These are phyloP conservation scores for Brachyhypopomus occidentalis DNA, from an alignment of 2,113 vertebrate genomes.

Conservation along the genomic window DNA sequence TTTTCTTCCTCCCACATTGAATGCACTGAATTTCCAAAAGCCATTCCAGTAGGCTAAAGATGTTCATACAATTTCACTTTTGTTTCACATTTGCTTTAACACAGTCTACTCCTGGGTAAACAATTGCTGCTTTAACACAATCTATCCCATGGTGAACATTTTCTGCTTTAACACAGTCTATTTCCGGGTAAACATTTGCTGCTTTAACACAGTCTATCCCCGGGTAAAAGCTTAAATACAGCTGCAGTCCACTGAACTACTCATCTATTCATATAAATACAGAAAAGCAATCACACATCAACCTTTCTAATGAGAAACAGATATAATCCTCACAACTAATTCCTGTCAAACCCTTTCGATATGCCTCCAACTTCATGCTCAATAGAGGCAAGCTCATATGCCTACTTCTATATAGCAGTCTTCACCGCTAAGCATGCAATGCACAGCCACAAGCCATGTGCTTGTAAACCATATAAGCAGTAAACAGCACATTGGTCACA, in stretches of 20 bases:
- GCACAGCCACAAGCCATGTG: not conserved
- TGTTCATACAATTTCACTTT: not conserved
- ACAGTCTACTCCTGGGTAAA: not conserved
- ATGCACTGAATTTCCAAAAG: not conserved
- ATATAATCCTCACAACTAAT: not conserved
- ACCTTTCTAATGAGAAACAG: conserved; percentile 18
- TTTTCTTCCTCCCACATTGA: not conserved
- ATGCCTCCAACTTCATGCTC: conserved; percentile 12
- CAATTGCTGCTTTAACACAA: not conserved
- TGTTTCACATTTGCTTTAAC: not conserved
- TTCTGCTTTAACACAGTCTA: not conserved
- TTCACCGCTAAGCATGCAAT: not conserved
- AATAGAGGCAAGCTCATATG: conserved; percentile 4
- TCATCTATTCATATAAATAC: not conserved
- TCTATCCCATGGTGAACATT: not conserved
- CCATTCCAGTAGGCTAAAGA: not conserved
- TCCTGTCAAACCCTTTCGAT: conserved; percentile 11
- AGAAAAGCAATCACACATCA: conserved; percentile 1
- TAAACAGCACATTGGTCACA: not conserved
- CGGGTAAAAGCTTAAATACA: not conserved
- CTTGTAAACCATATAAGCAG: too few relatives aligned
- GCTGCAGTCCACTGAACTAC: not conserved
- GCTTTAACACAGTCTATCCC: not conserved
- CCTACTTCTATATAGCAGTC: not conserved
- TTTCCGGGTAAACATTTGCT: not conserved